Evolutionary conservation across 2,888 invertebrate genomes (phyloP), one percentile per base, ranked within the genome.

Genomic region (Synanthedon myopaeformis): DNA sequence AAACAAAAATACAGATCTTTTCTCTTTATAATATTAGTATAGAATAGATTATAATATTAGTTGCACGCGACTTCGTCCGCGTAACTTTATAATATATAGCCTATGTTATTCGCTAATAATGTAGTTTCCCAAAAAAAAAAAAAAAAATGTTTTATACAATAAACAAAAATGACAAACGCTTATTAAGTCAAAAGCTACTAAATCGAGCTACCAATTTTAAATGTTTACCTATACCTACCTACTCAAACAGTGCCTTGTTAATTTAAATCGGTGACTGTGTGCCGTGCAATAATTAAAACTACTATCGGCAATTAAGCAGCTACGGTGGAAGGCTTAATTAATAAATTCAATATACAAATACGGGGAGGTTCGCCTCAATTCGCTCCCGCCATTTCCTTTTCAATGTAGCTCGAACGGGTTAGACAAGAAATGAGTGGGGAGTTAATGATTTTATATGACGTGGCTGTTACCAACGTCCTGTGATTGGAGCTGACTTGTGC

Each of bases 391-490:
- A n/a, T 56, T 17, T 41, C 19, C 28, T 41, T 53, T 50, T 53
- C 55, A 35, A 45, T 13, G 45, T 45, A 13, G 45, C n/a, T 13
- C 45, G 6, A 12, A 45, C 45, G 45, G 45, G 13, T 45, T 45
- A 45, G 45, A 45, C 45, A 12, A 45, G 45, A 13, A 54, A 55
- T 54, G 52, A 57, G 52, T 48, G 45, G 56, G 57, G 61, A 65
- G 70, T 72, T 74, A 72, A 78, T 76, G 72, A 35, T 45, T n/a
- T n/a, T 45, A 13, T 45, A 13, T 45, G 45, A 73, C 59, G 61
- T 66, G 70, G 67, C 78, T 78, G 78, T 77, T 75, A 76, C 59
- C 59, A 56, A 56, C 62, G 62, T 70, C 68, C 70, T 65, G 64
- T 56, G 45, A 45, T 45, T 45, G n/a, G 14, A 45, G 14, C 13